Evolutionary conservation across 2,113 vertebrate genomes (phyloP).

Genomic region (Ovibos moschatus): DNA sequence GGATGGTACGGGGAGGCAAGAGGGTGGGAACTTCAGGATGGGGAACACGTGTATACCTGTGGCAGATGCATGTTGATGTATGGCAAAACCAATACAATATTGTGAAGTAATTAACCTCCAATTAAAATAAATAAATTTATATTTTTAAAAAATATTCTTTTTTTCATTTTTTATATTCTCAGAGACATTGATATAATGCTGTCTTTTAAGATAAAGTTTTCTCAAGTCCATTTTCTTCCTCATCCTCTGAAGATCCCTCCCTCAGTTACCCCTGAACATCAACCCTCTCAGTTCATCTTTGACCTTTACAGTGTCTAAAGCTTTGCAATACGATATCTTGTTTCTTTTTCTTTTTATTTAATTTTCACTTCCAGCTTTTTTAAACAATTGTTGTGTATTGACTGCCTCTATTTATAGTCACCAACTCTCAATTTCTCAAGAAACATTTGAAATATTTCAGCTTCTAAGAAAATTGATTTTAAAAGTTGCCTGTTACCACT

Average conservation of each 20-base stretch:
- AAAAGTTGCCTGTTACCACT: background rate
- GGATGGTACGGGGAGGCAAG: too few species aligned
- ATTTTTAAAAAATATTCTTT: background rate
- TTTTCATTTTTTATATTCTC: background rate
- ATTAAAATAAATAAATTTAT: too few species aligned
- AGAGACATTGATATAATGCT: background rate
- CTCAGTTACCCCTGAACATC: background rate
- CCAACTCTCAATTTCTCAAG: background rate
- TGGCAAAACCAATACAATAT: too few species aligned
- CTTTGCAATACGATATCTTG: background rate
- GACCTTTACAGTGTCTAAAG: background rate
- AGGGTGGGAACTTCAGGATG: too few species aligned
- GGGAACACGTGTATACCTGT: too few species aligned
- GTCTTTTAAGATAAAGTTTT: background rate
- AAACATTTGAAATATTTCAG: background rate
- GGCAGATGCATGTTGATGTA: too few species aligned
- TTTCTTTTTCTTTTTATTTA: background rate
- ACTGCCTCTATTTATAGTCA: background rate
- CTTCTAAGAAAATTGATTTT: background rate
- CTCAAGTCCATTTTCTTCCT: background rate
- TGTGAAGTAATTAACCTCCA: too few species aligned
- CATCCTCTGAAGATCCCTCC: background rate
- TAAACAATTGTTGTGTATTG: background rate
- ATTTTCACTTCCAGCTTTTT: background rate
- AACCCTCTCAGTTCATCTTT: background rate